A percentile compares a stretch with the other conserved stretches of the same genome.
Conservation (phyloP, 2,113 vertebrate species). For the Leptobrachium ailaonicum region DNA sequence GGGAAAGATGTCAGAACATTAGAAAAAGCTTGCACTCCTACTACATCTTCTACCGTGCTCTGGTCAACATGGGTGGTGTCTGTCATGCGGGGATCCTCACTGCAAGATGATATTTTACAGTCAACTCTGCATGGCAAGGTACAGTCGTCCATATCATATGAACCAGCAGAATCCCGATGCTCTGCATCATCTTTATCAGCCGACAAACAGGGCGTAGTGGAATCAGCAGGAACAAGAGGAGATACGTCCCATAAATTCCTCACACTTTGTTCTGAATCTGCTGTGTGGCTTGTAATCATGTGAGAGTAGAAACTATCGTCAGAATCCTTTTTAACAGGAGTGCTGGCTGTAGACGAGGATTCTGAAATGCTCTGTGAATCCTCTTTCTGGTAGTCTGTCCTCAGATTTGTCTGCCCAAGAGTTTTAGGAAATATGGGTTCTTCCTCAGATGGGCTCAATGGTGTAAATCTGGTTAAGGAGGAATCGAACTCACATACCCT, state of each 20-base stretch:
- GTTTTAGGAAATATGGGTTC: conserved; percentile 63
- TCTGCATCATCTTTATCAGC: conserved; percentile 75
- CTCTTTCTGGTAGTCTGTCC: conserved; percentile 58
- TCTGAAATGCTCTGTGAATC: conserved; percentile 66
- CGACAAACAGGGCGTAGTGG: conserved; percentile 68
- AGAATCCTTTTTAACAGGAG: conserved; percentile 58
- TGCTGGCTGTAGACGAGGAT: conserved; percentile 67
- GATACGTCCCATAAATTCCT: conserved; percentile 74
- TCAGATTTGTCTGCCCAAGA: conserved; percentile 50
- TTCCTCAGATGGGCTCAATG: conserved; percentile 67
- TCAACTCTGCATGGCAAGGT: conserved; percentile 65
- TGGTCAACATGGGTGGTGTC: conserved; percentile 49
- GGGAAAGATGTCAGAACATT: conserved; percentile 67
- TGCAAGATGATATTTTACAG: conserved; percentile 60
- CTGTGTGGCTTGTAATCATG: conserved; percentile 50
- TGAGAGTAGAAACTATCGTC: conserved; percentile 60
- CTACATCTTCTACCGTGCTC: conserved; percentile 53
- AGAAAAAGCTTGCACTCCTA: conserved; percentile 54
- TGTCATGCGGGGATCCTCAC: background rate
- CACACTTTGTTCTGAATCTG: conserved; percentile 48
- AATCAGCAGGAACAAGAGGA: conserved; percentile 71
- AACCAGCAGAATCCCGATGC: conserved; percentile 61
- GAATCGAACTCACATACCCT: conserved; percentile 71
- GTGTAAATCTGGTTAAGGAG: conserved; percentile 67
- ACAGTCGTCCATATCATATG: conserved; percentile 64